These are phyloP conservation scores for Gryllus longicercus DNA, from an alignment of 2,888 invertebrate genomes.

Conservation along the genomic window DNA sequence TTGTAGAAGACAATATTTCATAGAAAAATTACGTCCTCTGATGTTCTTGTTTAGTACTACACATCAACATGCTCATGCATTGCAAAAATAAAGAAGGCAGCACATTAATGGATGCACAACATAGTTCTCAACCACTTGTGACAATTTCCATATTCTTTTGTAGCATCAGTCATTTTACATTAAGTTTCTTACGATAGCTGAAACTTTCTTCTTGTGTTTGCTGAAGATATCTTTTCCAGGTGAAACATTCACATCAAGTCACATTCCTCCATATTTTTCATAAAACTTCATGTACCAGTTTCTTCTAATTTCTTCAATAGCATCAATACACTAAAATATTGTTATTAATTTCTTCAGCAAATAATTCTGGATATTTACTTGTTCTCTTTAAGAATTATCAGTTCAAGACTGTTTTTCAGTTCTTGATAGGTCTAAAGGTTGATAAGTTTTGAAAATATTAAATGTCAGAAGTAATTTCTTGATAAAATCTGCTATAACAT, in stretches of 20 bases:
- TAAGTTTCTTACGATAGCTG: no score
- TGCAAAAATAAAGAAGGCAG: neutral
- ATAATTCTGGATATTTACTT: neutral
- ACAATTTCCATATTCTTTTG: no score
- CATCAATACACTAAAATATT: neutral
- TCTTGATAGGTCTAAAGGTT: neutral
- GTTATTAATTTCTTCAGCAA: neutral
- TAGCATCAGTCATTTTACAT: no score
- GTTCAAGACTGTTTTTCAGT: neutral
- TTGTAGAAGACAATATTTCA: neutral
- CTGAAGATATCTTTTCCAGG: neutral
- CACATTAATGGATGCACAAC: neutral
- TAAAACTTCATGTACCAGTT: neutral
- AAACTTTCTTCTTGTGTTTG: neutral
- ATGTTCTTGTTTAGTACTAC: neutral
- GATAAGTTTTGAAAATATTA: neutral
- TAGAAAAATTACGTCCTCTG: neutral
- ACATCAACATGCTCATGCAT: constrained; percentile 11
- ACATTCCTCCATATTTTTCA: no score
- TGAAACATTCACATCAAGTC: neutral
- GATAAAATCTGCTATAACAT: neutral
- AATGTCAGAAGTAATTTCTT: neutral
- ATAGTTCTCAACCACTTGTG: no score
- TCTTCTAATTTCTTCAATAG: neutral
- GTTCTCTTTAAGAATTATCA: neutral